A percentile compares a stretch with the other conserved stretches of the same genome.
Evolutionary conservation across 2,888 invertebrate genomes (phyloP).

Genomic region (Mythimna ferrago): DNA sequence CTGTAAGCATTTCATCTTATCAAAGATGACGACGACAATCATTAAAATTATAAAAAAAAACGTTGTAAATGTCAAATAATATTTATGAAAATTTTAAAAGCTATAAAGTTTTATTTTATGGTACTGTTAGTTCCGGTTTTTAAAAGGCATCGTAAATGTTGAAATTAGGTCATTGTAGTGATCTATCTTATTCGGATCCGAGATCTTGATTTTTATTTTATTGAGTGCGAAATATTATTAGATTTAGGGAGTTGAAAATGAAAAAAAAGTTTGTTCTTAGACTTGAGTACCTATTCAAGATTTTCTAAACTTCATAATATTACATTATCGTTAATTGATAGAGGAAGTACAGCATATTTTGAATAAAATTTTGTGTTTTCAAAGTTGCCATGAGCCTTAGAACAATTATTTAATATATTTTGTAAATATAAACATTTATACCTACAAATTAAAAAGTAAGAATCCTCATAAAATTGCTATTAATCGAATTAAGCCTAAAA

Average conservation of each 20-base stretch:
- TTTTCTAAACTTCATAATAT: too few relatives aligned
- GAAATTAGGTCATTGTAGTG: constrained; percentile 48
- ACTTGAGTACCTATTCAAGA: not conserved
- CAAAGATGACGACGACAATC: not conserved
- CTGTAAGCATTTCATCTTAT: constrained; percentile 1
- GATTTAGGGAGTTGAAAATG: not conserved
- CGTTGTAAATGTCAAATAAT: constrained; percentile 37
- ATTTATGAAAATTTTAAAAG: constrained; percentile 45
- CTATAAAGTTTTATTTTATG: constrained; percentile 55
- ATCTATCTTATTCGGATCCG: constrained; percentile 41
- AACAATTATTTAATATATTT: too few relatives aligned
- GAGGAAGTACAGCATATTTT: too few relatives aligned
- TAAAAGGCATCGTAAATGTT: constrained; percentile 49
- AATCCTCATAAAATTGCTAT: too few relatives aligned
- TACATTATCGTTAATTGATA: too few relatives aligned
- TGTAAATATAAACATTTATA: too few relatives aligned
- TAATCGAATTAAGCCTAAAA: too few relatives aligned
- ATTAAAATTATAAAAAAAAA: constrained; percentile 28
- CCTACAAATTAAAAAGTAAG: too few relatives aligned
- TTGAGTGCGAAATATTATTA: constrained; percentile 19
- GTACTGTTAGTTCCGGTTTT: constrained; percentile 56
- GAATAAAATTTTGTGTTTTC: too few relatives aligned
- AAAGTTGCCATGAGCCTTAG: too few relatives aligned
- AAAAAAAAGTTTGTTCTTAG: not conserved
- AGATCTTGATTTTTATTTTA: constrained; percentile 35